Base-by-base conservation (phyloP, 2,888 invertebrate genomes). In the Sialis fuliginosa region DNA sequence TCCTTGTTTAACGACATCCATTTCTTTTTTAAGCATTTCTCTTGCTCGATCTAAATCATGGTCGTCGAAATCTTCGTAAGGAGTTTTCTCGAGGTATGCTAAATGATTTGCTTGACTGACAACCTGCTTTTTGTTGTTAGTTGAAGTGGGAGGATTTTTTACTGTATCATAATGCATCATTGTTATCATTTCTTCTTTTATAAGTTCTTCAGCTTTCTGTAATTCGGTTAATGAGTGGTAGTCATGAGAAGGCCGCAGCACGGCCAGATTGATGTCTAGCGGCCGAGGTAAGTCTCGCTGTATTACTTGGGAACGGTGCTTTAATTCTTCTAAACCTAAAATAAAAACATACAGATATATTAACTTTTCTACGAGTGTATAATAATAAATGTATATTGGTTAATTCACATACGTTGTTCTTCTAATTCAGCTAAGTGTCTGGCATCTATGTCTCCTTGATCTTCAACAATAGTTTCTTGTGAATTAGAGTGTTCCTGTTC, bases 121-220 rank as follows among this genome's bases (percentile, higher is more conserved):
- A 0, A 73, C 70, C 1, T 70, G 66, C 8, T 76, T 68, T 58
- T 79, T 79, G 12, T 33, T 45, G 31, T 48, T 54, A 33, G 58
- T 56, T 6, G 57, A 54, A 34, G 62, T 56, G 9, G 72, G 65
- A 0, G 93, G 90, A 64, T 85, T 84, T 56, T 85, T 75, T 0
- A 89, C 63, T 32, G 86, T 79, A 65, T 97, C 96, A 58, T 83
- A 89, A 56, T 93, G 85, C 54, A 93, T 69, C 92, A 97, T 93
- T 30, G 85, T 82, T 52, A 93, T 75, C 93, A 97, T 96, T 71
- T 97, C 96, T 48, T 81, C 77, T 66, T 96, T 96, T 51, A 97
- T 90, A 52, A 93, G 64, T 63, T 97, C 96, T 68, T 97, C 96
- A 2, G 96, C 93, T 71, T 84, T 85, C 66, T 96, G 95, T 51